Percentiles rank a stretch among this genome's conserved stretches.
Evolutionary conservation across 2,113 vertebrate genomes (phyloP).

Genomic region (Gasterosteus nipponicus): DNA sequence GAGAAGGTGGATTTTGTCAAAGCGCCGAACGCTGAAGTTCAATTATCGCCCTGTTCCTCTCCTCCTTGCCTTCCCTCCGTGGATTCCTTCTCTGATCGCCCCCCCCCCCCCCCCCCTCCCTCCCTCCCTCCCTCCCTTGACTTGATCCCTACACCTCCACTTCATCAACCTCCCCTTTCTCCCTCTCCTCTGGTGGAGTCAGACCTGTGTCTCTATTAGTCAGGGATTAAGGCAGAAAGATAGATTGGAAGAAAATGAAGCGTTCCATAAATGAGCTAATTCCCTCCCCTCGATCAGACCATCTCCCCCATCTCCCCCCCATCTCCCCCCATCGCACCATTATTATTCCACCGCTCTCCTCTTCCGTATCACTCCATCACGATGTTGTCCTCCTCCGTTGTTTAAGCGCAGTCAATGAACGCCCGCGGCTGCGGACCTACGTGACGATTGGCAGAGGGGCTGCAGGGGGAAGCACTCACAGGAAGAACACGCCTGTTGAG

Average conservation of each 20-base stretch:
- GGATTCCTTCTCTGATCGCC: neutral
- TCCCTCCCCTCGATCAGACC: slow-evolving; percentile 26
- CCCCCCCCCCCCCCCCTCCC: neutral
- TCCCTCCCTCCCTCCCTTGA: neutral
- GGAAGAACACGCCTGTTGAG: neutral
- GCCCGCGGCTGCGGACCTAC: slow-evolving; percentile 12
- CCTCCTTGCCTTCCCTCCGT: neutral
- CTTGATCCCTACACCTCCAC: neutral
- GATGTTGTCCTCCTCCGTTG: slow-evolving; percentile 12
- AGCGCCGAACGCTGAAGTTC: slow-evolving; percentile 12
- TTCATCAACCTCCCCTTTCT: neutral
- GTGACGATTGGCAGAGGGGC: slow-evolving; percentile 4
- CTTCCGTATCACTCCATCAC: slow-evolving; percentile 18
- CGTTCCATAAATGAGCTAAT: slow-evolving; percentile 35
- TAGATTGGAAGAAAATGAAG: slow-evolving; percentile 25
- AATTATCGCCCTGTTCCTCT: slow-evolving; percentile 10
- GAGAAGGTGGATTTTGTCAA: slow-evolving; percentile 35
- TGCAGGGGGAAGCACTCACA: neutral
- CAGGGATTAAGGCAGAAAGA: slow-evolving; percentile 34
- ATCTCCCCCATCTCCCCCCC: neutral
- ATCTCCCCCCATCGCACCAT: neutral
- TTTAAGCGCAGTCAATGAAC: slow-evolving; percentile 37
- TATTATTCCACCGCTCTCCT: slow-evolving; percentile 2
- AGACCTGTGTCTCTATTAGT: slow-evolving; percentile 48
- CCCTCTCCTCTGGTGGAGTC: neutral